Conservation (phyloP, 1,140 invertebrate genomes). For the Drosophila willistoni region DNA sequence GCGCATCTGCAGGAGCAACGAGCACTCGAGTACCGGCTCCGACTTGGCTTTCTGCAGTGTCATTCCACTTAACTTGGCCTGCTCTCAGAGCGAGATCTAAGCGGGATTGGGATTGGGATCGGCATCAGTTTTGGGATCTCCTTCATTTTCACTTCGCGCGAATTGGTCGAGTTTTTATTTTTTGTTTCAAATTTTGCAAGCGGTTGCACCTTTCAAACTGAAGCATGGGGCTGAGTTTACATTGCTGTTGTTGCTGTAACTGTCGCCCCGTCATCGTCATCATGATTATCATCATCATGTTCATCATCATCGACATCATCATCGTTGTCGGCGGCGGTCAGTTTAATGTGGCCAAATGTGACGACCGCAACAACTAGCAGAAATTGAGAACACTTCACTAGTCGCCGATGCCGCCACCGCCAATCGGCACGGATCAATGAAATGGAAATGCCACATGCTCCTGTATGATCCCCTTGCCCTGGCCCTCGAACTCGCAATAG, state of each 20-base stretch:
- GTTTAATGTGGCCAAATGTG: constrained; percentile 76
- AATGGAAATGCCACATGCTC: constrained; percentile 70
- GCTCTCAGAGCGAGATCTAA: constrained; percentile 1
- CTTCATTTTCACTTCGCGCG: constrained; percentile 78
- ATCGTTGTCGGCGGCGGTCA: constrained; percentile 69
- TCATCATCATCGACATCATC: constrained; percentile 24
- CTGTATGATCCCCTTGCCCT: constrained; percentile 32
- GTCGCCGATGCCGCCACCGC: constrained; percentile 55
- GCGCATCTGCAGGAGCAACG: constrained; percentile 78
- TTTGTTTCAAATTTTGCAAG: constrained; percentile 37
- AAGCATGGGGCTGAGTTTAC: constrained; percentile 61
- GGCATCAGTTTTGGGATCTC: constrained; percentile 40
- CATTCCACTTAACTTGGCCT: constrained; percentile 72
- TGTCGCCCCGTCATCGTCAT: constrained; percentile 32
- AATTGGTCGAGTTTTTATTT: constrained; percentile 72
- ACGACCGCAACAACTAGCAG: constrained; percentile 76
- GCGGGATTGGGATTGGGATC: neutral
- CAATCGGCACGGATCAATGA: constrained; percentile 81
- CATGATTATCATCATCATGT: constrained; percentile 1
- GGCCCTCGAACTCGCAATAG: neutral
- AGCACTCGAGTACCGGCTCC: constrained; percentile 65
- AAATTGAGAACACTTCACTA: constrained; percentile 79
- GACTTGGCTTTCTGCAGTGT: constrained; percentile 64
- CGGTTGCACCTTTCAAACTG: constrained; percentile 66
- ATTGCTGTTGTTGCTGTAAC: constrained; percentile 53